Evolutionary conservation across 2,797 vertebrate genomes (phyloP).

Genomic region (Fistularia tabacaria): DNA sequence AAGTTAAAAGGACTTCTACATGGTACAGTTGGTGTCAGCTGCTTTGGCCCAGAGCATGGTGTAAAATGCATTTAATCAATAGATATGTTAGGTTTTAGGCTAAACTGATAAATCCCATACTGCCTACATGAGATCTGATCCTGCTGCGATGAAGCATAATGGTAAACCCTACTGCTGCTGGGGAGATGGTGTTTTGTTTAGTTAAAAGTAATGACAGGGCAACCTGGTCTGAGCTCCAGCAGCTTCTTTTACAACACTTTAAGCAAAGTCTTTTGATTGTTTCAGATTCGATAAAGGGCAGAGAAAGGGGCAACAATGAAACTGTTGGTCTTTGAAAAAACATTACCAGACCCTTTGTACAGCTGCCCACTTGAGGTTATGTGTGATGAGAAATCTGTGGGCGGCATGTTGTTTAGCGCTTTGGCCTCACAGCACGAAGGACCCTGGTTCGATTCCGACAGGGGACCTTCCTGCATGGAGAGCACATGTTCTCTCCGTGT

Average conservation of each 20-base stretch:
- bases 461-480: too few species aligned
- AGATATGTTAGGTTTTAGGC: not conserved
- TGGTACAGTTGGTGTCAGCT: too few species aligned
- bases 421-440: too few species aligned
- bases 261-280: slow-evolving; percentile 9
- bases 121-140: not conserved
- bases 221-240: not conserved
- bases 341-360: slow-evolving; percentile 7
- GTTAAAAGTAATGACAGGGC: slow-evolving; percentile 7
- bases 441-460: too few species aligned
- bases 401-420: too few species aligned
- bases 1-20: too few species aligned
- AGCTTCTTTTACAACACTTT: too few species aligned
- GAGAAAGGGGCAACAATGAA: not conserved
- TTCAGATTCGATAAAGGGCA: slow-evolving; percentile 4
- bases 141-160: slow-evolving; percentile 1
- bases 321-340: not conserved
- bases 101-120: not conserved
- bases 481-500: too few species aligned
- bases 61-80: not conserved
- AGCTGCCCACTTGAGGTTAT: slow-evolving; percentile 14
- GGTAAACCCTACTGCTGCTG: not conserved
- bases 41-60: too few species aligned
- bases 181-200: not conserved
- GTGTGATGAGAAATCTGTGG: too few species aligned